Evolutionary conservation across 2,888 invertebrate species (phyloP).

Genomic region (Synergus japonicus): DNA sequence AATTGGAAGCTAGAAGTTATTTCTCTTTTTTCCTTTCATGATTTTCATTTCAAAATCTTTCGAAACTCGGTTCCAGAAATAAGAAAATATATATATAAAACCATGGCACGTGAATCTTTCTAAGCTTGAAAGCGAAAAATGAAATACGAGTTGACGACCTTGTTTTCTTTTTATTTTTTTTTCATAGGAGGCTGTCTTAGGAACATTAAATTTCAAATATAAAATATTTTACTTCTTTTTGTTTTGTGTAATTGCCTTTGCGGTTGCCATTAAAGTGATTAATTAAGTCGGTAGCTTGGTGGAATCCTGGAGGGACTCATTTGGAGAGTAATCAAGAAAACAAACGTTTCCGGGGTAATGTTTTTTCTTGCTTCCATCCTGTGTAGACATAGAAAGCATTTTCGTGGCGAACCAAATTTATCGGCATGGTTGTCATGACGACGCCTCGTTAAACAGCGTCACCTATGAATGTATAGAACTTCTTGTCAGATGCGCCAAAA

Average conservation of each 20-base stretch:
- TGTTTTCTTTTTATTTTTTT: no score
- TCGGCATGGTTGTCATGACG: constrained; percentile 19
- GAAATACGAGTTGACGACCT: no score
- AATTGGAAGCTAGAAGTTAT: not conserved
- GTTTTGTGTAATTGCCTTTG: not conserved
- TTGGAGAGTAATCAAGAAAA: constrained; percentile 16
- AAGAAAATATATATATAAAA: no score
- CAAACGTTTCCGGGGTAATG: not conserved
- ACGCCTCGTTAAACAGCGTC: constrained; percentile 26
- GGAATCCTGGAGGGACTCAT: not conserved
- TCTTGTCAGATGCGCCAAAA: not conserved
- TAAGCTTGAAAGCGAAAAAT: no score
- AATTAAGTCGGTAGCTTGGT: not conserved
- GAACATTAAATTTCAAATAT: no score
- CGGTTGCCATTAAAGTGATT: not conserved
- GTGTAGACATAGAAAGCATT: not conserved
- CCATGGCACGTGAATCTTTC: no score
- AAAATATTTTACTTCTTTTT: no score
- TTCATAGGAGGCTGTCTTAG: no score
- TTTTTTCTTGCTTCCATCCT: not conserved
- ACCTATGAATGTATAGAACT: not conserved
- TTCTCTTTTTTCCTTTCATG: not conserved
- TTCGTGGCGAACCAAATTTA: not conserved
- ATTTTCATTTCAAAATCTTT: not conserved
- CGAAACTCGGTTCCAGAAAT: no score